These are phyloP conservation scores for Drosophila neotestacea DNA, from an alignment of 2,888 invertebrate genomes.

Conservation along the genomic window DNA sequence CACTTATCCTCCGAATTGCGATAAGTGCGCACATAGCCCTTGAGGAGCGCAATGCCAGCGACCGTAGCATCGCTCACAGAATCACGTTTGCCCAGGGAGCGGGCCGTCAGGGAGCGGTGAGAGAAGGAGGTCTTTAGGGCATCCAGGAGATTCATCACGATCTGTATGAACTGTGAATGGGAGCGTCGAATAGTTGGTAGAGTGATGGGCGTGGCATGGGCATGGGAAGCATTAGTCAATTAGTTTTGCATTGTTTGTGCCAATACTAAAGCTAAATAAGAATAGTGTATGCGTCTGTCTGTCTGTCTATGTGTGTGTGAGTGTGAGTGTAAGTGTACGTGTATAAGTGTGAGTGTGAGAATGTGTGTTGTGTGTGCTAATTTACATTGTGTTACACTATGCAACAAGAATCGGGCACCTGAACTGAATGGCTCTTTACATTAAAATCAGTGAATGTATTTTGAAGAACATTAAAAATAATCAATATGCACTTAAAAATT, in stretches of 20 bases:
- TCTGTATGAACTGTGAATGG: constrained; percentile 92
- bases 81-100: constrained; percentile 94
- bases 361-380: constrained; percentile 35
- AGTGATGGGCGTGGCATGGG: constrained; percentile 36
- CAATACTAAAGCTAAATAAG: constrained; percentile 50
- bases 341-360: neutral
- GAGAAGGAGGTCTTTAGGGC: constrained; percentile 97
- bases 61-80: constrained; percentile 95
- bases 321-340: constrained; percentile 4
- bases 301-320: constrained; percentile 21
- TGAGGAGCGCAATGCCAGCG: constrained; percentile 94
- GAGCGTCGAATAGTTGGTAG: constrained; percentile 69
- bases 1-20: constrained; percentile 92
- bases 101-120: constrained; percentile 93
- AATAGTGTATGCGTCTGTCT: constrained; percentile 31
- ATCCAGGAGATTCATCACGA: constrained; percentile 95
- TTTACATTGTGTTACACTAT: constrained; percentile 62
- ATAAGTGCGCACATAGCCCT: constrained; percentile 94
- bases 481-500: neutral
- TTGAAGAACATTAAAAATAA: neutral
- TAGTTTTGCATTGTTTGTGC: constrained; percentile 72
- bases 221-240: constrained; percentile 66
- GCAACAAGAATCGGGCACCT: constrained; percentile 52
- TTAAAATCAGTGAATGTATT: too few species aligned
- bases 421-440: neutral